Conservation (phyloP, 2,888 invertebrate genomes). For the Itoplectis maculator region DNA sequence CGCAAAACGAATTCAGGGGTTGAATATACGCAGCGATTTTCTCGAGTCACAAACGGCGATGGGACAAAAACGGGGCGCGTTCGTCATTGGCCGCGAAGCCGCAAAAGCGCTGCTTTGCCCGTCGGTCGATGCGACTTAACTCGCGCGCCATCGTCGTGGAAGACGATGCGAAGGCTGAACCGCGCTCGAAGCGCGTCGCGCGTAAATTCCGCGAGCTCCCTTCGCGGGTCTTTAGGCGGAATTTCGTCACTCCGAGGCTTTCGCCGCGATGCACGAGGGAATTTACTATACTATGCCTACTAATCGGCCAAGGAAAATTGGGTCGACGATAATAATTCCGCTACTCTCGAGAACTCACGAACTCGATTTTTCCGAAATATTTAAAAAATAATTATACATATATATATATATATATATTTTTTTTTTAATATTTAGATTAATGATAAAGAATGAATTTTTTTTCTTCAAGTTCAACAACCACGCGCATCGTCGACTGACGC, state of each 20-base stretch:
- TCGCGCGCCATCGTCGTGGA: constrained; percentile 53
- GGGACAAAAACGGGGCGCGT: constrained; percentile 36
- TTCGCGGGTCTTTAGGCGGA: constrained; percentile 28
- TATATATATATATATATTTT: background rate
- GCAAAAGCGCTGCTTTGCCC: constrained; percentile 72
- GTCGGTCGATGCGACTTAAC: constrained; percentile 74
- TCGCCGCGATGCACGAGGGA: background rate
- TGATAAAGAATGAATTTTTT: background rate
- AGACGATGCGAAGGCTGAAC: constrained; percentile 50
- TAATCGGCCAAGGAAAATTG: no score
- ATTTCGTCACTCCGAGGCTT: constrained; percentile 11
- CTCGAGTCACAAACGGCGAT: constrained; percentile 2
- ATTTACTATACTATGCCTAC: no score
- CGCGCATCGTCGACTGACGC: constrained; percentile 43
- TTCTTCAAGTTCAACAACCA: no score
- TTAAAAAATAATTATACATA: background rate
- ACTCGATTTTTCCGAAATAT: background rate
- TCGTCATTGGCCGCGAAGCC: constrained; percentile 73
- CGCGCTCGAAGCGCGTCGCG: background rate
- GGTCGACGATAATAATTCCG: no score
- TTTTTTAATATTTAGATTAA: background rate
- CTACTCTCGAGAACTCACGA: no score
- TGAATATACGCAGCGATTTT: constrained; percentile 31
- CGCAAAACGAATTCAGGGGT: no score
- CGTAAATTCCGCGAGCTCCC: constrained; percentile 23